Evolutionary conservation across 2,888 invertebrate genomes (phyloP).

Genomic region (Apantesis nais): DNA sequence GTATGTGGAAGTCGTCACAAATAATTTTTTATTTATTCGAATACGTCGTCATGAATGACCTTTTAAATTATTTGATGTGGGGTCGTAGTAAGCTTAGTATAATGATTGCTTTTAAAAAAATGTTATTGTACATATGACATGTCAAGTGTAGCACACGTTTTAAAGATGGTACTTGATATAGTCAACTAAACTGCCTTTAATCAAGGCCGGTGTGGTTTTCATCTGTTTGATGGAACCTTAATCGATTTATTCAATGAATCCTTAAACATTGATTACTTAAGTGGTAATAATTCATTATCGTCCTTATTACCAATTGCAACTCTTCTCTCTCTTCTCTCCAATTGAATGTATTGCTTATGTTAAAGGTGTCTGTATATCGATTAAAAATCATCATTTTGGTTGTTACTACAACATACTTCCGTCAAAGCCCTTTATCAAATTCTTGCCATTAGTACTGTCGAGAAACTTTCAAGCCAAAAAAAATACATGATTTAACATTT

Average conservation of each 20-base stretch:
- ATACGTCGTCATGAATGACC: background rate
- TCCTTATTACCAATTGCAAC: no score
- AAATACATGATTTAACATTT: no score
- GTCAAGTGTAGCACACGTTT: background rate
- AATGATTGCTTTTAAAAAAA: background rate
- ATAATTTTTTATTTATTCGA: background rate
- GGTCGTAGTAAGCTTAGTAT: background rate
- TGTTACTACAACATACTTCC: background rate
- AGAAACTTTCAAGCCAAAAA: background rate
- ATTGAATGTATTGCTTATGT: background rate
- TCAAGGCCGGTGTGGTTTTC: background rate
- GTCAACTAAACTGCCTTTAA: background rate
- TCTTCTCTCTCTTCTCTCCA: no score
- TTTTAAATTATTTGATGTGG: background rate
- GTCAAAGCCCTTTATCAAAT: background rate
- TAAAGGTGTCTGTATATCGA: background rate
- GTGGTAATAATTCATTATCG: background rate
- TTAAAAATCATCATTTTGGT: background rate
- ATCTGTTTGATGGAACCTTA: no score
- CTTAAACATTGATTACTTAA: no score
- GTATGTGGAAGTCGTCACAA: no score
- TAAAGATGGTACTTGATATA: background rate
- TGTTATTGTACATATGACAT: background rate
- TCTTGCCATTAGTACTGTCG: background rate
- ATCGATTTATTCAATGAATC: no score